Evolutionary conservation across 2,888 invertebrate species (phyloP).

Genomic region (Drosophila phalerata): DNA sequence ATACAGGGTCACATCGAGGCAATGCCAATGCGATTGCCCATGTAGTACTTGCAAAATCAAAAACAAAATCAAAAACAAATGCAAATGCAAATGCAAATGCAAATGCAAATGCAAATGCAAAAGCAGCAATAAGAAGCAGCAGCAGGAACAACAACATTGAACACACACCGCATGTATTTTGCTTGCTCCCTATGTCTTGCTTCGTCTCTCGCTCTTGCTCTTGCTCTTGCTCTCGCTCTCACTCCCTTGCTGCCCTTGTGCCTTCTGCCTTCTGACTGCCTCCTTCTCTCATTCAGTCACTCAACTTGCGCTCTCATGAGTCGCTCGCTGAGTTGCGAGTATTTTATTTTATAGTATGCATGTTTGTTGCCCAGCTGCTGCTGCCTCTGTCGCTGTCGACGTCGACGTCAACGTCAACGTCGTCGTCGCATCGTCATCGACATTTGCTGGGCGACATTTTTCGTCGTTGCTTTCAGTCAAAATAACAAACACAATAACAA

Average conservation of each 20-base stretch:
- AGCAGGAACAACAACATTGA: constrained; percentile 33
- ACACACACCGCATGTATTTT: constrained; percentile 37
- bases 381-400: constrained; percentile 15
- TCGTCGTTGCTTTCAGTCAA: constrained; percentile 55
- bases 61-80: constrained; percentile 20
- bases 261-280: constrained; percentile 1
- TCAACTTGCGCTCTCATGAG: constrained; percentile 17
- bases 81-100: constrained; percentile 15
- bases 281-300: constrained; percentile 8
- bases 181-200: constrained; percentile 30
- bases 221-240: constrained; percentile 15
- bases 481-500: constrained; percentile 60
- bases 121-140: constrained; percentile 20
- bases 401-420: constrained; percentile 19
- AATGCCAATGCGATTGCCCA: constrained; percentile 38
- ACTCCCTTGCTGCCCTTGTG: not conserved
- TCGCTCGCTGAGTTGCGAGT: not conserved
- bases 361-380: constrained; percentile 25
- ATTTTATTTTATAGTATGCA: constrained; percentile 29
- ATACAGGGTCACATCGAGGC: constrained; percentile 41
- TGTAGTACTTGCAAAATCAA: constrained; percentile 15
- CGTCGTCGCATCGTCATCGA: constrained; percentile 43
- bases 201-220: constrained; percentile 15
- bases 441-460: constrained; percentile 60
- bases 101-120: constrained; percentile 20